Conservation (phyloP, 2,113 vertebrate species). For the Butorides virescens region DNA sequence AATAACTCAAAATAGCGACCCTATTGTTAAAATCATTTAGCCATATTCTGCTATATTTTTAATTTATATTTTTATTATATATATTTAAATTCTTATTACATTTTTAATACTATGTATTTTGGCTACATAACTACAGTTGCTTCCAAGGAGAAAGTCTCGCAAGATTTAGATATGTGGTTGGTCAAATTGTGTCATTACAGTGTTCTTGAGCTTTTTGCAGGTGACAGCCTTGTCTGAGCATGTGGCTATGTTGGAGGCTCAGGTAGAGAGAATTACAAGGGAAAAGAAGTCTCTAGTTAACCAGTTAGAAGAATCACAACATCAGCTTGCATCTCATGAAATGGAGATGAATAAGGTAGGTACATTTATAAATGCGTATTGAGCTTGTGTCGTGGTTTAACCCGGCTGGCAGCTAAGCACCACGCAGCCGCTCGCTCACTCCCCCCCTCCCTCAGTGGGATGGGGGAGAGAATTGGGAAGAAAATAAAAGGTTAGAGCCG, state of each 20-base stretch:
- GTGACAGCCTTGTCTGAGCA: slow-evolving; percentile 80
- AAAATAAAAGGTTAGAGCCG: no score
- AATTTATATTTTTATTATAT: background rate
- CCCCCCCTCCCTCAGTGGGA: no score
- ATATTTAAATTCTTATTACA: background rate
- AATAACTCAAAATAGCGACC: background rate
- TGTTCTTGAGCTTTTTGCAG: slow-evolving; percentile 66
- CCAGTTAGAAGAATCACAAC: slow-evolving; percentile 83
- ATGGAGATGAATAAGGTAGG: slow-evolving; percentile 83
- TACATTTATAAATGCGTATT: background rate
- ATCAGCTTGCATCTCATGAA: slow-evolving; percentile 77
- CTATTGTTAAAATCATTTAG: background rate
- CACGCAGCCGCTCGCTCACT: no score
- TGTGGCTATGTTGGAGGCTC: slow-evolving; percentile 80
- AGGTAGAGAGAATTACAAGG: slow-evolving; percentile 77
- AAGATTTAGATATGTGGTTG: background rate
- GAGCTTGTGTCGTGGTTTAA: no score
- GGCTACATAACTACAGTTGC: background rate
- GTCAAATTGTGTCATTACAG: background rate
- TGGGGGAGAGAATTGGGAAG: no score
- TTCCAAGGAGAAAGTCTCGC: background rate
- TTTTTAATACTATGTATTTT: background rate
- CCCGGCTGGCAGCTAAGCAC: no score
- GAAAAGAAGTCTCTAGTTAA: slow-evolving; percentile 80
- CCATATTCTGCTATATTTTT: background rate